phyloP scores from a whole-genome alignment of 2,797 vertebrate genomes.

The Sebastes trivittatus region DNA sequence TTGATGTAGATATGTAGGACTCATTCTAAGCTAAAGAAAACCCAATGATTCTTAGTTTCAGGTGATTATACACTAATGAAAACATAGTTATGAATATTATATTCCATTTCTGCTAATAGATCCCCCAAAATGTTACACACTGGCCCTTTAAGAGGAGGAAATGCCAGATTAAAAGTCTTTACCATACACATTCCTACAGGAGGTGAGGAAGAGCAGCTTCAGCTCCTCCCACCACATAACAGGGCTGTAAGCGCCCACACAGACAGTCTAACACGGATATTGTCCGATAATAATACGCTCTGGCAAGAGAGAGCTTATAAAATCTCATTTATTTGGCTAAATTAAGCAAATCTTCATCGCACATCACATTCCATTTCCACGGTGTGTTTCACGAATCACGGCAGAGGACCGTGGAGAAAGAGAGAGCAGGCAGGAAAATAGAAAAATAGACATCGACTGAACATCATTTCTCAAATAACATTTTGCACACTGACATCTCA shows the following conservation, averaged over 20 bases:
- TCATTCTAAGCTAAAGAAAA: no score
- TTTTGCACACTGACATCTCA: conserved; percentile 53
- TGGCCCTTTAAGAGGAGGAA: background rate
- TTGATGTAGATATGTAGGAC: no score
- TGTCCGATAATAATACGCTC: conserved; percentile 49
- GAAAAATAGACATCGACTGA: conserved; percentile 57
- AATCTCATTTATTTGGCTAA: conserved; percentile 73
- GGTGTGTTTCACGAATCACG: conserved; percentile 20
- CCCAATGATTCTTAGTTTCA: no score
- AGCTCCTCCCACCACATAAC: background rate
- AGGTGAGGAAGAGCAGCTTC: background rate
- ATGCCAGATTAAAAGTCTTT: background rate
- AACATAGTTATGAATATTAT: no score
- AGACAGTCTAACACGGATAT: background rate
- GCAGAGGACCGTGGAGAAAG: conserved; percentile 18
- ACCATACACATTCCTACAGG: no score
- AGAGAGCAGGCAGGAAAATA: conserved; percentile 37
- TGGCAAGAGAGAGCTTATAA: conserved; percentile 52
- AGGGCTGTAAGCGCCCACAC: conserved; percentile 9
- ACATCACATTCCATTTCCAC: conserved; percentile 59
- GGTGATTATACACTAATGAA: no score
- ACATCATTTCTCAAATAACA: conserved; percentile 42
- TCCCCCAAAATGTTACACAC: no score
- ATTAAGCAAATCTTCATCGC: conserved; percentile 65
- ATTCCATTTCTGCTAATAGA: no score